These are phyloP conservation scores for Teleopsis dalmanni DNA, from an alignment of 1,140 invertebrate species.

Conservation along the genomic window DNA sequence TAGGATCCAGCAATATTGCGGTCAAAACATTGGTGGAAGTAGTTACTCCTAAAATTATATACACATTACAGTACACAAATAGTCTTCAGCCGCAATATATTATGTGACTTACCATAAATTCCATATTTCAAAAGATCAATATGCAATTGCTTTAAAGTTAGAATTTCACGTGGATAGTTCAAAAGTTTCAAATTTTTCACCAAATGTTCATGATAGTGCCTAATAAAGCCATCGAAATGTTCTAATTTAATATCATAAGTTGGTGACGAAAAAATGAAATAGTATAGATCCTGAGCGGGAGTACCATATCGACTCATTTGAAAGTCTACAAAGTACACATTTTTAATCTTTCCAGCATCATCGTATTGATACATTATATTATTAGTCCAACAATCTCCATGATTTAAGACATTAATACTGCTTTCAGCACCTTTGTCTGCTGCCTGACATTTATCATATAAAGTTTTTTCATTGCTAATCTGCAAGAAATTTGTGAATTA, in stretches of 20 bases:
- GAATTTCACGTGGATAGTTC: constrained; percentile 19
- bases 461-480: constrained; percentile 1
- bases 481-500: not conserved
- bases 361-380: constrained; percentile 58
- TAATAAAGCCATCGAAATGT: constrained; percentile 20
- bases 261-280: constrained; percentile 18
- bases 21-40: not conserved
- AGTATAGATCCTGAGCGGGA: constrained; percentile 38
- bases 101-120: constrained; percentile 5
- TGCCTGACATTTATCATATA: constrained; percentile 3
- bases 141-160: constrained; percentile 17
- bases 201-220: constrained; percentile 19
- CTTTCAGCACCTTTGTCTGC: constrained; percentile 29
- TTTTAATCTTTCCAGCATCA: constrained; percentile 40
- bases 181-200: constrained; percentile 16
- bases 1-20: constrained; percentile 17
- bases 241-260: constrained; percentile 12
- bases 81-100: not conserved
- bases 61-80: not conserved
- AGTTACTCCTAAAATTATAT: not conserved
- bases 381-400: constrained; percentile 58
- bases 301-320: constrained; percentile 38
- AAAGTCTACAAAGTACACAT: constrained; percentile 49
- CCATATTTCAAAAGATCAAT: constrained; percentile 12
- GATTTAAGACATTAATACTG: constrained; percentile 53